These are phyloP conservation scores for Panorpa germanica DNA, from an alignment of 2,888 invertebrate genomes.

Conservation along the genomic window DNA sequence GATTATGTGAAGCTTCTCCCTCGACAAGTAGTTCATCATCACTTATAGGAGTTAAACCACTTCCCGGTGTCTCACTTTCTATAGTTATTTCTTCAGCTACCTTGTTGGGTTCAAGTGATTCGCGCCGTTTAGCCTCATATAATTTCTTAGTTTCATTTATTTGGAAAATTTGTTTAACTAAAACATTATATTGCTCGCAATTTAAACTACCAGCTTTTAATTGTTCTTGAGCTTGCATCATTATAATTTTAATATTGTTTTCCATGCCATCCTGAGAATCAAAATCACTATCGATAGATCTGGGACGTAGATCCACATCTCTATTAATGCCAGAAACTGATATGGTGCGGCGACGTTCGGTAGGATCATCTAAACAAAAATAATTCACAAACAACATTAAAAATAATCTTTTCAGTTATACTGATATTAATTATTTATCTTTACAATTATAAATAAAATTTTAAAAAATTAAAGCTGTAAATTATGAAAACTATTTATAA, in stretches of 20 bases:
- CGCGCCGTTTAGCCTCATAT: conserved; percentile 54
- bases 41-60: conserved; percentile 15
- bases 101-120: conserved; percentile 37
- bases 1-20: too few species aligned
- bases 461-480: too few species aligned
- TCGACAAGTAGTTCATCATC: conserved; percentile 18
- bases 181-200: conserved; percentile 51
- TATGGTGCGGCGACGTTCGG: conserved; percentile 30
- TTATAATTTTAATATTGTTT: conserved; percentile 54
- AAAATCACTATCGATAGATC: too few species aligned
- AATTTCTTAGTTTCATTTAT: conserved; percentile 57
- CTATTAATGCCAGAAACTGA: conserved; percentile 9
- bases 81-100: conserved; percentile 9
- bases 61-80: conserved; percentile 4
- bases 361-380: conserved; percentile 20
- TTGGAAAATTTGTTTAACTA: conserved; percentile 59
- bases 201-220: conserved; percentile 54
- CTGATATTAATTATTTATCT: too few species aligned
- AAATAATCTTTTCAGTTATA: too few species aligned
- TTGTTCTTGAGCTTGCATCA: conserved; percentile 65
- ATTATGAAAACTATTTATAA: too few species aligned
- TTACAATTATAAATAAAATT: too few species aligned
- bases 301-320: conserved; percentile 8
- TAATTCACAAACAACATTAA: too few species aligned
- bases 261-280: conserved; percentile 35